Conservation (phyloP, 2,888 invertebrate genomes). For the Orthosia gracilis region DNA sequence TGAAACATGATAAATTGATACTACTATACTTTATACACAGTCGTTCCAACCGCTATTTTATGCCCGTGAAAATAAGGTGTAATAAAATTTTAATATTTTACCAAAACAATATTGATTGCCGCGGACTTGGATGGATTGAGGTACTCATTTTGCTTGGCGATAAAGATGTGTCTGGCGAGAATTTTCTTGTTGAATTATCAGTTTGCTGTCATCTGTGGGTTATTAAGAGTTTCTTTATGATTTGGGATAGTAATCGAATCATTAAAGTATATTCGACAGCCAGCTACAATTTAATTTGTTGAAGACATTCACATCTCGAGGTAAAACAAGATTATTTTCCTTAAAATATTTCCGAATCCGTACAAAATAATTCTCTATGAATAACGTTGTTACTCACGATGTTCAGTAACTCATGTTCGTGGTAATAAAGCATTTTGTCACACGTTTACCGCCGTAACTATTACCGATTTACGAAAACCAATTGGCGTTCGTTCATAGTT, state of each 20-base stretch:
- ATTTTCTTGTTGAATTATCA: slow-evolving; percentile 44
- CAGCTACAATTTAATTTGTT: slow-evolving; percentile 1
- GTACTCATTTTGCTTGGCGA: slow-evolving; percentile 30
- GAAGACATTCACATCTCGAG: background rate
- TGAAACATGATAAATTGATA: slow-evolving; percentile 85
- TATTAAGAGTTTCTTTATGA: slow-evolving; percentile 29
- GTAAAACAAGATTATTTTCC: background rate
- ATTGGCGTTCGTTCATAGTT: slow-evolving; percentile 57
- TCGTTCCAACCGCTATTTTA: slow-evolving; percentile 74
- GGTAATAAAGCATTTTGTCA: slow-evolving; percentile 61
- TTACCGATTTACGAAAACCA: slow-evolving; percentile 66
- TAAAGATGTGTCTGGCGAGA: slow-evolving; percentile 39
- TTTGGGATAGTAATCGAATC: slow-evolving; percentile 19
- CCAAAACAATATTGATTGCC: slow-evolving; percentile 76
- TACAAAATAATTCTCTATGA: slow-evolving; percentile 22
- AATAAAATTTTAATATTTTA: slow-evolving; percentile 78
- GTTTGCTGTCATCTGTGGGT: slow-evolving; percentile 34
- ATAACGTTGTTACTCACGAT: slow-evolving; percentile 31
- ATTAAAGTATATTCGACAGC: slow-evolving; percentile 26
- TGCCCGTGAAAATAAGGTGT: slow-evolving; percentile 75
- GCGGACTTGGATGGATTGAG: slow-evolving; percentile 50
- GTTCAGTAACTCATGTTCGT: slow-evolving; percentile 38
- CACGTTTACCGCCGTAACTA: slow-evolving; percentile 59
- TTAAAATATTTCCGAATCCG: slow-evolving; percentile 10
- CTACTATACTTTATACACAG: slow-evolving; percentile 71